Percentiles rank a stretch among this genome's conserved stretches.
Conservation (phyloP, 2,888 invertebrate species). For the Noctua janthe region DNA sequence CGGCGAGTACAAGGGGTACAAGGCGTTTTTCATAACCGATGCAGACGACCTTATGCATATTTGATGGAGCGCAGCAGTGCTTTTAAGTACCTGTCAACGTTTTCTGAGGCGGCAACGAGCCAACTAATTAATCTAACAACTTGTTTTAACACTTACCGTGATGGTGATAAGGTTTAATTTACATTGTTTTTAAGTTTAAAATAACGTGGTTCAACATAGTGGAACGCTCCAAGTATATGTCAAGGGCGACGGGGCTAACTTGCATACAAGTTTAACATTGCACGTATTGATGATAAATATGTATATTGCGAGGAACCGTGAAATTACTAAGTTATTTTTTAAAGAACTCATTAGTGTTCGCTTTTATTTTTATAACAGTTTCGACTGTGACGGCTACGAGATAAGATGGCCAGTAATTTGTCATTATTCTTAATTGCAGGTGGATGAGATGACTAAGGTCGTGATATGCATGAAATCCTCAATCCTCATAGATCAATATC, state of each 20-base stretch:
- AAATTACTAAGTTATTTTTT: slow-evolving; percentile 57
- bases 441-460: slow-evolving; percentile 32
- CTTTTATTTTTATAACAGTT: slow-evolving; percentile 42
- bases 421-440: slow-evolving; percentile 14
- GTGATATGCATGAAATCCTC: slow-evolving; percentile 15
- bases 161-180: slow-evolving; percentile 65
- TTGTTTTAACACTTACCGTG: slow-evolving; percentile 65
- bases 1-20: slow-evolving; percentile 74
- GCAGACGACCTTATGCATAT: slow-evolving; percentile 81
- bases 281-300: slow-evolving; percentile 62
- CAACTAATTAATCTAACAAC: slow-evolving; percentile 66
- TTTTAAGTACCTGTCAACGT: slow-evolving; percentile 75
- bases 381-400: slow-evolving; percentile 27
- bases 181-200: slow-evolving; percentile 40
- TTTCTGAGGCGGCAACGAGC: slow-evolving; percentile 69
- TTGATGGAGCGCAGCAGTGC: slow-evolving; percentile 77
- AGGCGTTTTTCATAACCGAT: slow-evolving; percentile 80
- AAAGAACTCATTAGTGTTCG: slow-evolving; percentile 32
- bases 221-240: slow-evolving; percentile 76
- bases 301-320: slow-evolving; percentile 46
- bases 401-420: slow-evolving; percentile 26
- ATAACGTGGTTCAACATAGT: slow-evolving; percentile 56
- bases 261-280: slow-evolving; percentile 74
- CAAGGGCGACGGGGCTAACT: slow-evolving; percentile 79
- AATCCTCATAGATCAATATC: slow-evolving; percentile 21